Base-by-base conservation (phyloP, 1,140 invertebrate genomes). In the Ceratosolen fusciceps region DNA sequence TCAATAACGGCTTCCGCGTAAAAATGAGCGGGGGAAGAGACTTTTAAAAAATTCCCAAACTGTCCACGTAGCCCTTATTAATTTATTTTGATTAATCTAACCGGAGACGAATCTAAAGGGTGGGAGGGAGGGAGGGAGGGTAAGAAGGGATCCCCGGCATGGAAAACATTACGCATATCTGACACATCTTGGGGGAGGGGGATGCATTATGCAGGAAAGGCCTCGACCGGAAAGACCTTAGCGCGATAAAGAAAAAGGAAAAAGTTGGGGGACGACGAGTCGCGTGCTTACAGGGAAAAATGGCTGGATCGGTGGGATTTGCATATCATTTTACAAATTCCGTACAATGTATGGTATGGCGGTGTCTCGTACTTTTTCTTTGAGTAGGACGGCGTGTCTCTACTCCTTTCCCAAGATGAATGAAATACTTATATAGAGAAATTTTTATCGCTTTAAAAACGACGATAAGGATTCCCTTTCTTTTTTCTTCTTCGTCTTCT, bases 301-400 rank as follows among this genome's bases (percentile, higher is more conserved):
- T 78, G 62, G 78, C 29, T 83, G 74, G 77, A 85, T 84, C 80
- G 60, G 79, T 56, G 8, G 74, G 74, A 85, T 85, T 85, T 84
- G 73, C 84, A 84, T 83, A 84, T 82, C 78, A 82, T 85, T 85
- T 85, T 81, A 81, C 80, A 81, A 84, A 85, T 84, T 83, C 62
- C 58, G 72, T 82, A 84, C 80, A 83, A 74, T 37, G 5, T 65
- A 37, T 65, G 31, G 60, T 65, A 37, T 5, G 37, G 1, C 1
- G 34, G 21, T 37, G 21, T 65, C 7, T 65, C 7, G 37, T 65
- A 16, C 39, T 65, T 65, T 65, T 65, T 65, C 54, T n/a, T n/a
- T n/a, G n/a, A n/a, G n/a, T n/a, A n/a, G n/a, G n/a, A n/a, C n/a
- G n/a, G 21, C n/a, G 19, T 37, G 19, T 34, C 21, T n/a, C 19